Base-by-base conservation (phyloP, 2,113 vertebrate species). In the Potamarius usumacintae region DNA sequence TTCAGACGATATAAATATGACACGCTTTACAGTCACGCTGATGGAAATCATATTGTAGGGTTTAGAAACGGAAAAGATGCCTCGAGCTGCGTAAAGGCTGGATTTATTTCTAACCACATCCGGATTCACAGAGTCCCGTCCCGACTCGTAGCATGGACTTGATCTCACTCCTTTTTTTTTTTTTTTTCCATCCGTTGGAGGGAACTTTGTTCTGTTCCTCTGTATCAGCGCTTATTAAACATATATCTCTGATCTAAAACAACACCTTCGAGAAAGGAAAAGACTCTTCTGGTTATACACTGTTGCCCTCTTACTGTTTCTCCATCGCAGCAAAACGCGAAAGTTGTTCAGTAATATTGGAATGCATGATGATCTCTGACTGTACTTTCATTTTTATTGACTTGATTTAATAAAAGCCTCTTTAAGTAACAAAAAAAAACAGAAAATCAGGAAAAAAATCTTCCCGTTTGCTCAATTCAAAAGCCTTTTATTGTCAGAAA, bases 401-500 rank as follows among this genome's bases (percentile, higher is more conserved):
- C 50, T 18, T n/a, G 6, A 80, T 69, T 42, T 42, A 42, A 42
- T 80, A 86, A 86, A 86, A 69, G 1, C 17, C 27, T 34, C 17
- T 80, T 80, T 80, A 15, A 53, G 17, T 11, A 62, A 65, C 1
- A 12, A 57, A n/a, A 53, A 78, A 22, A 79, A 52, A 79, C 8
- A 5, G n/a, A n/a, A 58, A 80, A 17, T 27, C 76, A 27, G 20
- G 52, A 7, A 3, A 74, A 74, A 22, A 27, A 30, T 18, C 18
- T 53, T 27, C 25, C 8, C 18, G 50, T 48, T 2, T 52, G 20
- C 48, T 55, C 30, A 6, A 34, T 25, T 88, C 76, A 89, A 57
- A 93, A 91, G n/a, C 0, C 10, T 89, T 90, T 93, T 92, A 92
- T 93, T 94, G 85, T 88, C 77, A 83, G 86, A 87, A 92, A 76